Conservation (phyloP, 2,113 vertebrate species). For the Salvator merianae region DNA sequence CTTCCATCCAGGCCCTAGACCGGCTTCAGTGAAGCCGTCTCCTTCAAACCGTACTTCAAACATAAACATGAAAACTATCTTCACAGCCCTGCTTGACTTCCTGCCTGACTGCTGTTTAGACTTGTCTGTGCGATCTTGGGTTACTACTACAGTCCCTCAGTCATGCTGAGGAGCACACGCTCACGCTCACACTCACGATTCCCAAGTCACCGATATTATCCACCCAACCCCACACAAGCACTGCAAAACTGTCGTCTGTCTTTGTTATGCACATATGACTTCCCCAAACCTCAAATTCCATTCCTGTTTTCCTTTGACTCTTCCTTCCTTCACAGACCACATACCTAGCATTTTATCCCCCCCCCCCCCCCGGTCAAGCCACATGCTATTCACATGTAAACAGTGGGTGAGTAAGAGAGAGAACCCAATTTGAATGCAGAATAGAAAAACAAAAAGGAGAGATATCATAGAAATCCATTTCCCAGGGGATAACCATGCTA, state of each 20-base stretch:
- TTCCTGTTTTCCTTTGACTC: no score
- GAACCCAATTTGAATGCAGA: neutral
- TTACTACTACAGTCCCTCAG: no score
- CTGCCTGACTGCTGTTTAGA: neutral
- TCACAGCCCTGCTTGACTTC: neutral
- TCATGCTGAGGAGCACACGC: no score
- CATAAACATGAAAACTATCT: neutral
- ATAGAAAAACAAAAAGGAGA: neutral
- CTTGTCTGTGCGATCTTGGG: no score
- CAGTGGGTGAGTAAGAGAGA: neutral
- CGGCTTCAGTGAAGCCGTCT: no score
- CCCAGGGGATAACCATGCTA: neutral
- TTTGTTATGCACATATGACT: neutral
- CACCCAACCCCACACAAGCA: neutral
- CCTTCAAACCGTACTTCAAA: neutral
- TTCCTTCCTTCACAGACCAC: neutral
- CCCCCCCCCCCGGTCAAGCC: no score
- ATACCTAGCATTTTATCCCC: neutral
- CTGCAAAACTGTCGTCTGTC: neutral
- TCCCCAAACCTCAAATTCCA: neutral
- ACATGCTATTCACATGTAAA: neutral
- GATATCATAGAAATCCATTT: neutral
- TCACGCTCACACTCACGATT: neutral
- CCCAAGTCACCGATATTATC: neutral
- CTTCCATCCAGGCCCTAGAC: neutral